These are phyloP conservation scores for Zapus hudsonius DNA, from an alignment of 2,113 vertebrate species.

Conservation along the genomic window DNA sequence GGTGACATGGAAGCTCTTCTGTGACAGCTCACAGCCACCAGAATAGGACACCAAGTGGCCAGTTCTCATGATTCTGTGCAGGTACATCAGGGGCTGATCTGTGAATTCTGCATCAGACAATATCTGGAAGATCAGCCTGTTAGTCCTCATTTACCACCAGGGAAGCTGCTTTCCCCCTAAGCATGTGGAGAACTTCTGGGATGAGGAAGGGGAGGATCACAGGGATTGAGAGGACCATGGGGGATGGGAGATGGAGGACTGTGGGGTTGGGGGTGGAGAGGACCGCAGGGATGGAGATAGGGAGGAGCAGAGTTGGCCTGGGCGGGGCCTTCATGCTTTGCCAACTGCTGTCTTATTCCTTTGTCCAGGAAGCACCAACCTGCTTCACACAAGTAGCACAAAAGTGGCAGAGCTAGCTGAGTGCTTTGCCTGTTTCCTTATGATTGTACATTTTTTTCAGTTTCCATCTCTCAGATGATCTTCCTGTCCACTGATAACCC, in stretches of 20 bases:
- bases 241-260: too few relatives aligned
- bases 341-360: background rate
- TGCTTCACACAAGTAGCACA: fast-evolving
- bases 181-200: too few relatives aligned
- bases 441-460: background rate
- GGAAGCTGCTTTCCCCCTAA: too few relatives aligned
- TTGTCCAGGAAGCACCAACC: background rate
- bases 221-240: too few relatives aligned
- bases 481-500: background rate
- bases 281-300: background rate
- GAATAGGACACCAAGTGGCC: background rate
- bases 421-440: background rate
- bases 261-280: background rate
- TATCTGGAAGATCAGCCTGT: background rate
- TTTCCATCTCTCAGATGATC: background rate
- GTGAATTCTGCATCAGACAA: background rate
- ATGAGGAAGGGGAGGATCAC: too few relatives aligned
- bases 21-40: background rate
- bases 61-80: too few relatives aligned
- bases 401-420: background rate
- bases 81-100: too few relatives aligned
- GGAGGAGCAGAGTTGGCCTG: background rate
- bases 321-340: background rate
- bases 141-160: too few relatives aligned
- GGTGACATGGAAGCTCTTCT: background rate